Evolutionary conservation across 2,888 invertebrate species (phyloP).

Genomic region (Suillia variegata): DNA sequence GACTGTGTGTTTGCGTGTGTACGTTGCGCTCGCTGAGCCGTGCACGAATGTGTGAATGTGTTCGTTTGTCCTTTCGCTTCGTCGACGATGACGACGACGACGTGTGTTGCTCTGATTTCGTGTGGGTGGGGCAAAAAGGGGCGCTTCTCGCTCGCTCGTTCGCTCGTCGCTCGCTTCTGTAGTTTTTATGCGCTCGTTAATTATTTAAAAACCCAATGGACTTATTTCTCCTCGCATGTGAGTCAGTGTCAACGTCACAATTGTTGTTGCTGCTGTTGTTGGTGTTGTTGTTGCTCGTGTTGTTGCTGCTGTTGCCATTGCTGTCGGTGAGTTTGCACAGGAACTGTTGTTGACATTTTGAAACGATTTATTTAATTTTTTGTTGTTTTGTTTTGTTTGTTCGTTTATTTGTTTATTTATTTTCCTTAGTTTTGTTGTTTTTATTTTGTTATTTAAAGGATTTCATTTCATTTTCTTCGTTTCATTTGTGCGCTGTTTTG

Average conservation of each 20-base stretch:
- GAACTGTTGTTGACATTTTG: conserved; percentile 24
- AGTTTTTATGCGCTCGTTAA: conserved; percentile 19
- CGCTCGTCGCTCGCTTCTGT: not conserved
- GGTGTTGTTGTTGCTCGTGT: not conserved
- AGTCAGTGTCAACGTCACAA: conserved; percentile 24
- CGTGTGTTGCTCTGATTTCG: not conserved
- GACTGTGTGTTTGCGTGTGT: not conserved
- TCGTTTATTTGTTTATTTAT: no score
- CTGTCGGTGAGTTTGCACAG: conserved; percentile 25
- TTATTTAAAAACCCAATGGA: conserved; percentile 28
- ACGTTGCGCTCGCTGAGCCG: not conserved
- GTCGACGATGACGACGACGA: no score
- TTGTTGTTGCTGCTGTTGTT: conserved; percentile 20
- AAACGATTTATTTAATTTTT: conserved; percentile 9
- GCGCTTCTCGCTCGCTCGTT: no score
- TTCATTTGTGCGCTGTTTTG: conserved; percentile 12
- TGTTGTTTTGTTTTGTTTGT: conserved; percentile 15
- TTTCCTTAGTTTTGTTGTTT: no score
- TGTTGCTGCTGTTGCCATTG: conserved; percentile 1
- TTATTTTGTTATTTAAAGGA: not conserved
- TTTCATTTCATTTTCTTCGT: not conserved
- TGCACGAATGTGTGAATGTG: not conserved
- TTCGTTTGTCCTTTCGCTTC: not conserved
- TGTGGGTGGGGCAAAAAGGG: no score
- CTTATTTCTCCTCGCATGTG: conserved; percentile 17